phyloP scores from a whole-genome alignment of 2,888 invertebrate genomes.

The Drosophila affinis region DNA sequence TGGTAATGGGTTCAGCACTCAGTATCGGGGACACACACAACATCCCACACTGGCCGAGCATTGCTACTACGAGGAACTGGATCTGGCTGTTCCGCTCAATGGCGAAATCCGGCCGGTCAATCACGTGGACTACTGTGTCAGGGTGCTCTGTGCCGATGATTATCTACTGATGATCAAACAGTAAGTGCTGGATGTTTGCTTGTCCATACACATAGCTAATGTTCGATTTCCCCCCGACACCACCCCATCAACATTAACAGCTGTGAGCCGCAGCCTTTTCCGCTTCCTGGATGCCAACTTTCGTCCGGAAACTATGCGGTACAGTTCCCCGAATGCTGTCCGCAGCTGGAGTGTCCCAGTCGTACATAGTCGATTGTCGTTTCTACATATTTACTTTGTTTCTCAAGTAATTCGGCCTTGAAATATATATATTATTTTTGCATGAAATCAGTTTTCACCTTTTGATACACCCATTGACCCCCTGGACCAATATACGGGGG shows the following conservation, averaged over 20 bases:
- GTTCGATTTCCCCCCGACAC: background rate
- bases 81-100: conserved; percentile 63
- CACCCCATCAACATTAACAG: conserved; percentile 35
- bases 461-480: conserved; percentile 26
- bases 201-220: background rate
- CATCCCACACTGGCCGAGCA: conserved; percentile 59
- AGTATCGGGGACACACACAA: conserved; percentile 68
- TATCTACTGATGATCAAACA: conserved; percentile 74
- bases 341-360: conserved; percentile 39
- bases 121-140: conserved; percentile 55
- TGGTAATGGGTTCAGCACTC: conserved; percentile 45
- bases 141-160: conserved; percentile 69
- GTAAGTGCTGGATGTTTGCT: conserved; percentile 50
- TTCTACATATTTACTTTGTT: too few relatives aligned
- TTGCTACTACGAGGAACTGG: conserved; percentile 69
- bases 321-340: conserved; percentile 70
- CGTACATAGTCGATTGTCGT: background rate
- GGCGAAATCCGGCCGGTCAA: conserved; percentile 57
- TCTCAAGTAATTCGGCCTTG: too few relatives aligned
- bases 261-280: conserved; percentile 53
- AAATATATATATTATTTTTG: too few relatives aligned
- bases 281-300: conserved; percentile 52
- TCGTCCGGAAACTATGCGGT: conserved; percentile 57
- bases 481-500: background rate
- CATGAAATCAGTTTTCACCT: background rate